Conservation (phyloP, 1,140 invertebrate species). For the Platyscapa corneri region DNA sequence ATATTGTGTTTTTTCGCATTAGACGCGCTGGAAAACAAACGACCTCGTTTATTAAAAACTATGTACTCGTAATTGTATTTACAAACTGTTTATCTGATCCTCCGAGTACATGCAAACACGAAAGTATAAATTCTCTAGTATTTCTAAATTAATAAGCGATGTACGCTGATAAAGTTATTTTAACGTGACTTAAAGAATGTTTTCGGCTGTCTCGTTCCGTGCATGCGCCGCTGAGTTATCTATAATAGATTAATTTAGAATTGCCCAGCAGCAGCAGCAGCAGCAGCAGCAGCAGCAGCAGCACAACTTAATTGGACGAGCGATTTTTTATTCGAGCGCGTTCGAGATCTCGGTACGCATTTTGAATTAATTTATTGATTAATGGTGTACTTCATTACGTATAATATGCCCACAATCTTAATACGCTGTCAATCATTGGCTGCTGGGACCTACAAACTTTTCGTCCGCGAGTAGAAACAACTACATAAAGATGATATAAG, state of each 20-base stretch:
- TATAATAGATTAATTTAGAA: neutral
- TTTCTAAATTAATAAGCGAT: slow-evolving; percentile 1
- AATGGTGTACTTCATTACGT: neutral
- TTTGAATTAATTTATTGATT: neutral
- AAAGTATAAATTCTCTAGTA: slow-evolving; percentile 6
- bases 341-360: neutral
- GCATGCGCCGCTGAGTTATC: neutral
- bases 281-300: too few species aligned
- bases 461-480: neutral
- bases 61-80: neutral
- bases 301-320: neutral
- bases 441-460: neutral
- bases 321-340: neutral
- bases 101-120: neutral
- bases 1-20: too few species aligned
- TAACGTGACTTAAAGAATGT: neutral
- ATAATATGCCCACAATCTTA: neutral
- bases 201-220: neutral
- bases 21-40: neutral
- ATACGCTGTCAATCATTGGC: neutral
- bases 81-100: neutral
- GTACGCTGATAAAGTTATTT: neutral
- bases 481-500: neutral
- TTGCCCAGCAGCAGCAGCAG: too few species aligned
- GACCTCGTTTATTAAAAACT: slow-evolving; percentile 11